These are phyloP conservation scores for Asteroscopus sphinx DNA, from an alignment of 2,888 invertebrate species.

Conservation along the genomic window DNA sequence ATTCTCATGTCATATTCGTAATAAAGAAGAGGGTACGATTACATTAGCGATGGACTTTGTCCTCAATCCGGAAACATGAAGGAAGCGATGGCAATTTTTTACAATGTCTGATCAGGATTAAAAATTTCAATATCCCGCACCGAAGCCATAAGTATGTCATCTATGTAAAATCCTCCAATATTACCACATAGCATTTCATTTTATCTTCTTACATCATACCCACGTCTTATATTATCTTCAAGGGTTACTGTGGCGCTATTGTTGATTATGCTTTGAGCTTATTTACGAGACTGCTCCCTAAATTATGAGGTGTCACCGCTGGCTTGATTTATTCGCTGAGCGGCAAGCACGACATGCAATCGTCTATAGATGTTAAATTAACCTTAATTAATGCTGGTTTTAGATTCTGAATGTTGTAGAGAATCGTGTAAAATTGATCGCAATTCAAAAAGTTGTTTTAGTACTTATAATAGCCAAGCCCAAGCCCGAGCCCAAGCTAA, in stretches of 20 bases:
- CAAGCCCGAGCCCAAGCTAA: no score
- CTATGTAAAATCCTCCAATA: slow-evolving; percentile 26
- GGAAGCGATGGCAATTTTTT: neutral
- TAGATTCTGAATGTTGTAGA: neutral
- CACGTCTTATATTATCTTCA: slow-evolving; percentile 45
- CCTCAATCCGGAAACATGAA: neutral
- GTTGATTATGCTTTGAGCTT: slow-evolving; percentile 58
- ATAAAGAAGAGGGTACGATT: neutral
- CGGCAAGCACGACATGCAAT: slow-evolving; percentile 37
- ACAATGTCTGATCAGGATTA: slow-evolving; percentile 21
- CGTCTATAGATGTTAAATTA: slow-evolving; percentile 25
- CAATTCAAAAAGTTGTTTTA: no score
- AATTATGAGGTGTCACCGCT: slow-evolving; percentile 58
- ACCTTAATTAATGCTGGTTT: slow-evolving; percentile 36
- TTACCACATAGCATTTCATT: slow-evolving; percentile 19
- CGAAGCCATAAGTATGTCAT: slow-evolving; percentile 13
- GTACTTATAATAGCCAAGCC: no score
- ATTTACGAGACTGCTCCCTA: slow-evolving; percentile 50
- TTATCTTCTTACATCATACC: slow-evolving; percentile 33
- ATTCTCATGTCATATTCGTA: no score
- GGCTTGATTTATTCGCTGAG: slow-evolving; percentile 51
- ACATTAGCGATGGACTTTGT: slow-evolving; percentile 2
- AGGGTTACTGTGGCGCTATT: slow-evolving; percentile 54
- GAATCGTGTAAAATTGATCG: no score
- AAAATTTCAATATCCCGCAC: slow-evolving; percentile 19